phyloP scores from a whole-genome alignment of 2,113 vertebrate species.

The Ophthalmotilapia sp. region DNA sequence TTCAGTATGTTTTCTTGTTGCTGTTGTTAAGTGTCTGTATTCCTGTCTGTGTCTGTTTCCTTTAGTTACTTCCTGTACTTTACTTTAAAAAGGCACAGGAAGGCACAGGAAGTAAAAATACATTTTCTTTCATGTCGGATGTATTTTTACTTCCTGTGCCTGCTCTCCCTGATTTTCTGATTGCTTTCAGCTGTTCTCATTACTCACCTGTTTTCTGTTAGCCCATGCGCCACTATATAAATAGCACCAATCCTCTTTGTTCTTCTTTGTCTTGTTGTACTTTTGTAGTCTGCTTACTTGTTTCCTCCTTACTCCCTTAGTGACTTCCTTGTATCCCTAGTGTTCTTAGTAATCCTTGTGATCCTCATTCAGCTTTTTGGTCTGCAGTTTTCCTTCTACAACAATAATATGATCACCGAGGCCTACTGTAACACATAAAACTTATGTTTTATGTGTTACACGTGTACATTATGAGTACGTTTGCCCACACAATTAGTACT shows the following conservation, averaged over 20 bases:
- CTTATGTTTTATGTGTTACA: rapidly evolving
- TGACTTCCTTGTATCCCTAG: neutral
- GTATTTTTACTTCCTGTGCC: neutral
- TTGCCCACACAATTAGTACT: neutral
- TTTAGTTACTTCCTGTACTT: neutral
- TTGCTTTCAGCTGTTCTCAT: neutral
- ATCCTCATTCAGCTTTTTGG: neutral
- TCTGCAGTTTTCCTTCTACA: neutral
- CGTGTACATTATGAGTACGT: neutral
- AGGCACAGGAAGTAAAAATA: too few species aligned
- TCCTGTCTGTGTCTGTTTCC: rapidly evolving
- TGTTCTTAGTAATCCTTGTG: neutral
- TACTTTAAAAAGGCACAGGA: neutral
- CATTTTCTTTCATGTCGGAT: neutral
- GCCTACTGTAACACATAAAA: neutral
- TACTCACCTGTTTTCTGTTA: neutral
- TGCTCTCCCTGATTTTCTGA: neutral
- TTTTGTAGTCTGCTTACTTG: neutral
- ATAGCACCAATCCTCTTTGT: neutral
- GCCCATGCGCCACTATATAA: neutral
- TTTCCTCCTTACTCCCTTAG: neutral
- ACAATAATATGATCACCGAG: neutral
- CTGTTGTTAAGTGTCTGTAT: neutral
- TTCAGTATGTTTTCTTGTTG: neutral
- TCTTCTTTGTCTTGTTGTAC: neutral